Conservation (phyloP, 64 coral and sea anemone genomes). For the Porites australiensis region DNA sequence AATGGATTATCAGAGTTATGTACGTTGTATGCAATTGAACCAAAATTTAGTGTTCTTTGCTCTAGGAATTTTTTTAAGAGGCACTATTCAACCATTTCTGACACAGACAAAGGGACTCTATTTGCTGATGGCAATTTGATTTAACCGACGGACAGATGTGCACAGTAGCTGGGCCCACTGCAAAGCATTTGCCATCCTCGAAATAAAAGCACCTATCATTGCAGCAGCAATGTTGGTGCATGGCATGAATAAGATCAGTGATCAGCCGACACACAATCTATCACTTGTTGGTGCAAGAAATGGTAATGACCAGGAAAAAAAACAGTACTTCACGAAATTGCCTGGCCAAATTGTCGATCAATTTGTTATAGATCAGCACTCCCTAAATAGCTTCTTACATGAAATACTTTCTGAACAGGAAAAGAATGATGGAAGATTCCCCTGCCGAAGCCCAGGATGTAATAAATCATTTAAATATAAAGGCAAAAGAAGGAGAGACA, state of each 20-base stretch:
- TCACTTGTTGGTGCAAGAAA: not conserved
- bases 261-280: not conserved
- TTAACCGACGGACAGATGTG: conserved; percentile 42
- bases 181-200: conserved; percentile 9
- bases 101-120: too few species aligned
- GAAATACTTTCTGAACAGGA: conserved; percentile 33
- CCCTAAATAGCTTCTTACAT: not conserved
- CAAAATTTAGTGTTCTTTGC: too few species aligned
- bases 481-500: conserved; percentile 61
- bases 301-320: not conserved
- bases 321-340: conserved; percentile 25
- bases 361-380: conserved; percentile 8
- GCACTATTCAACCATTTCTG: too few species aligned
- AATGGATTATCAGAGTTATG: too few species aligned
- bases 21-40: too few species aligned
- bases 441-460: conserved; percentile 64
- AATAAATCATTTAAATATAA: conserved; percentile 63
- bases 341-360: conserved; percentile 42
- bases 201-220: conserved; percentile 37
- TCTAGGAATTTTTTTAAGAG: too few species aligned
- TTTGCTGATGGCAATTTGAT: conserved; percentile 31
- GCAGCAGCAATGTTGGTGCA: conserved; percentile 47
- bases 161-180: not conserved
- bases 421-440: conserved; percentile 54
- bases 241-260: conserved; percentile 20